These are phyloP conservation scores for Pogonophryne albipinna DNA, from an alignment of 2,797 vertebrate species.

Conservation along the genomic window DNA sequence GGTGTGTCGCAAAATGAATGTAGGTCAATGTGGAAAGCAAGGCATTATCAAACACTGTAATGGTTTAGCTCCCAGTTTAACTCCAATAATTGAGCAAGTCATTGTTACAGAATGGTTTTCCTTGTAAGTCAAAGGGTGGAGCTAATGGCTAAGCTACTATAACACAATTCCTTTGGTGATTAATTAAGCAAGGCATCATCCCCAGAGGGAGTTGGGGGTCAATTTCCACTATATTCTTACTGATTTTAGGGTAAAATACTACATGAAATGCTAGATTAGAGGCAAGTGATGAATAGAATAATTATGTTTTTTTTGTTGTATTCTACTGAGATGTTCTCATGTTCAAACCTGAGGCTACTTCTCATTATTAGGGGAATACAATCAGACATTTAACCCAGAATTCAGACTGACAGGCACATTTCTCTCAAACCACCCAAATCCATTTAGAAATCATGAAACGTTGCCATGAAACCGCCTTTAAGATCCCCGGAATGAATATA, in stretches of 20 bases:
- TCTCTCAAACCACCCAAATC: background rate
- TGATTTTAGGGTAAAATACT: background rate
- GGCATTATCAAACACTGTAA: background rate
- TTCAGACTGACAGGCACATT: conserved; percentile 7
- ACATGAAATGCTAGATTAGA: background rate
- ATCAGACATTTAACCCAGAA: conserved; percentile 1
- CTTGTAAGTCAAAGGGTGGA: conserved; percentile 22
- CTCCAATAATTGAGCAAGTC: conserved; percentile 2
- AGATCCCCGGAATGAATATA: background rate
- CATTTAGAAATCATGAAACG: background rate
- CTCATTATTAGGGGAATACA: background rate
- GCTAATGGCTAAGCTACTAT: background rate
- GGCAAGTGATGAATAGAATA: background rate
- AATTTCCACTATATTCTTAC: background rate
- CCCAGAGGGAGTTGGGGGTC: background rate
- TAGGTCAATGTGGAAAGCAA: background rate
- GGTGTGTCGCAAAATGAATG: background rate
- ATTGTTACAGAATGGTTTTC: background rate
- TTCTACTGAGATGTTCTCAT: background rate
- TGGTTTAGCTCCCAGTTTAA: background rate
- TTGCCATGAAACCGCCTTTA: background rate
- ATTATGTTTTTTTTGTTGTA: background rate
- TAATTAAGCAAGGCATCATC: conserved; percentile 5
- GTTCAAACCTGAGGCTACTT: background rate
- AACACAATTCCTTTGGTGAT: background rate